Evolutionary conservation across 1,140 invertebrate genomes (phyloP).

Genomic region (Ostrea edulis): DNA sequence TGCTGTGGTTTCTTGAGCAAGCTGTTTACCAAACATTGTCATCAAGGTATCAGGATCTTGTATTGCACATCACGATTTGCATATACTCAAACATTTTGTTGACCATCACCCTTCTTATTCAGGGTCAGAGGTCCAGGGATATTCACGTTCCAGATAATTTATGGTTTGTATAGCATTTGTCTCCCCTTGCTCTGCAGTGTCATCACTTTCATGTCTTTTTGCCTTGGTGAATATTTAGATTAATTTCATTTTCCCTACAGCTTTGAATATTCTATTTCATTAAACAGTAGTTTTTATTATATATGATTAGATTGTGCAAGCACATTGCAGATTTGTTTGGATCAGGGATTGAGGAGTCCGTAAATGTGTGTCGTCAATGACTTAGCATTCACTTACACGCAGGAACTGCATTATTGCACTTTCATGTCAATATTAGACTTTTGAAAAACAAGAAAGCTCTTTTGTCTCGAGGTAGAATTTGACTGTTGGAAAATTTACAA

Average conservation of each 20-base stretch:
- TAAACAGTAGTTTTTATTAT: not conserved
- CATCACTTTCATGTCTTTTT: conserved; percentile 29
- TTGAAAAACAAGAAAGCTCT: not conserved
- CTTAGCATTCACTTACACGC: not conserved
- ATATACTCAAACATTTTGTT: conserved; percentile 35
- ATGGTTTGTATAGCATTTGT: conserved; percentile 29
- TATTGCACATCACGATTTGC: conserved; percentile 9
- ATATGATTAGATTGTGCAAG: not conserved
- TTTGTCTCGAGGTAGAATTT: not conserved
- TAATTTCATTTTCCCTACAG: not conserved
- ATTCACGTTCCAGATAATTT: conserved; percentile 2
- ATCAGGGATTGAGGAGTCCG: not conserved
- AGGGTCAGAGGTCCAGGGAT: conserved; percentile 15
- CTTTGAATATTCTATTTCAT: not conserved
- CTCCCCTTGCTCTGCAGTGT: conserved; percentile 15
- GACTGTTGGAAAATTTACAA: not conserved
- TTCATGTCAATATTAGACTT: not conserved
- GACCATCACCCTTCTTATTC: conserved; percentile 28
- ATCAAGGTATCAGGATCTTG: conserved; percentile 24
- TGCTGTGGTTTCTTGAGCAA: not conserved
- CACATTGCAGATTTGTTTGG: not conserved
- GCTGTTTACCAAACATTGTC: not conserved
- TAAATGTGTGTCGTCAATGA: not conserved
- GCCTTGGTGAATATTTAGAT: not conserved
- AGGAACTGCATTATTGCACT: not conserved